phyloP scores from a whole-genome alignment of 2,888 invertebrate species.

The Lycocerus yunnanus region DNA sequence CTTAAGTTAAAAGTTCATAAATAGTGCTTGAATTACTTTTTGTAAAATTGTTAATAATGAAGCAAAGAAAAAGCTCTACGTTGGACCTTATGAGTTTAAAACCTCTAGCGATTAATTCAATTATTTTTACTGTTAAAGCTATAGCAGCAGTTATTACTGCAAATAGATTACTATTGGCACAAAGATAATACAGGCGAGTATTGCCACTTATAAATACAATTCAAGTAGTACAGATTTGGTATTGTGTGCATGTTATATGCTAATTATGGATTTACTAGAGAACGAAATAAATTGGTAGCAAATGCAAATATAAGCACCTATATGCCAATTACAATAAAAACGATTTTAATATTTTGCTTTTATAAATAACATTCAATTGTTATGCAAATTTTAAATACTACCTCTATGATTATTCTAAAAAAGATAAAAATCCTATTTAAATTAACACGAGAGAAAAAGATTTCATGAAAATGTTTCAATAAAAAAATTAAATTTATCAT shows the following conservation, averaged over 20 bases:
- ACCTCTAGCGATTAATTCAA: neutral
- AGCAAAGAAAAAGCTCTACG: neutral
- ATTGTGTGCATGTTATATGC: neutral
- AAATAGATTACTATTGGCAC: neutral
- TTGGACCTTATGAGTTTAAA: neutral
- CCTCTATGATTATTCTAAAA: neutral
- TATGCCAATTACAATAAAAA: neutral
- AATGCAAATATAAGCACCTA: neutral
- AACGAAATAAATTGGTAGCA: neutral
- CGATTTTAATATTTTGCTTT: neutral
- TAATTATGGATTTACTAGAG: neutral
- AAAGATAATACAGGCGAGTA: neutral
- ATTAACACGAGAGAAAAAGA: neutral
- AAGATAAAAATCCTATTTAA: neutral
- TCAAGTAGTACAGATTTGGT: neutral
- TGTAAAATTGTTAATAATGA: neutral
- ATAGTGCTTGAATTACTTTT: no score
- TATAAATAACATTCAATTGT: neutral
- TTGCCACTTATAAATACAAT: neutral
- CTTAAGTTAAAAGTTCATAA: no score
- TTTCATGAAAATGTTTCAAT: neutral
- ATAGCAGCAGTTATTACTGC: neutral
- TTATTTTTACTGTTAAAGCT: neutral
- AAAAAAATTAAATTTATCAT: neutral
- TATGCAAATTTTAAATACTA: neutral